phyloP scores from a whole-genome alignment of 2,888 invertebrate genomes.

The Sceliomorpha sp. region DNA sequence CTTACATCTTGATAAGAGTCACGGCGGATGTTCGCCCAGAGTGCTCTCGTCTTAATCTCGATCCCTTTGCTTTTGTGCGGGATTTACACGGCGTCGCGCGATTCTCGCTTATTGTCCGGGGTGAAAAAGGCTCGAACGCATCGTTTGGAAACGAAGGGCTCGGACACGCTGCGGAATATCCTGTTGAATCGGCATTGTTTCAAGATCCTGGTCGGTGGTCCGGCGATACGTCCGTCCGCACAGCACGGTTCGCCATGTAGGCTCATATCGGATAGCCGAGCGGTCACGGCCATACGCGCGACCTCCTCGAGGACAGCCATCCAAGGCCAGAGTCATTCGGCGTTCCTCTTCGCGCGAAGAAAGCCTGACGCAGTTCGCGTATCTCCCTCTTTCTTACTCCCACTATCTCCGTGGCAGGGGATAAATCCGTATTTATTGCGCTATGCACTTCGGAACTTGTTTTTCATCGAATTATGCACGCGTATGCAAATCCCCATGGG shows the following conservation, averaged over 20 bases:
- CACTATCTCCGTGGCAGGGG: constrained; percentile 20
- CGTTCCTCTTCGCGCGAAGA: constrained; percentile 5
- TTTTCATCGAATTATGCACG: constrained; percentile 25
- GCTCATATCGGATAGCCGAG: constrained; percentile 28
- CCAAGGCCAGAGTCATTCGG: constrained; percentile 31
- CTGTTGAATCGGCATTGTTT: constrained; percentile 23
- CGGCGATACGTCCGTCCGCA: constrained; percentile 9
- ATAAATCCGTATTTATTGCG: constrained; percentile 30
- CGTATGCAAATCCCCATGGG: constrained; percentile 22
- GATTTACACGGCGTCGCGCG: constrained; percentile 1
- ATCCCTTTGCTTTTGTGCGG: not conserved
- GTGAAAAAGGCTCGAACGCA: constrained; percentile 9
- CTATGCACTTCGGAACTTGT: constrained; percentile 27
- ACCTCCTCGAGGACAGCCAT: constrained; percentile 39
- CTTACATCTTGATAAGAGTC: constrained; percentile 12
- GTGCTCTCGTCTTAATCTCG: constrained; percentile 4
- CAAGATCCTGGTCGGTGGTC: constrained; percentile 28
- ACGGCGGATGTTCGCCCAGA: too few relatives aligned
- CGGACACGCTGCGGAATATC: not conserved
- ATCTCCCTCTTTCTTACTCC: constrained; percentile 9
- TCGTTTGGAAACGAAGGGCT: constrained; percentile 3
- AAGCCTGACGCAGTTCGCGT: too few relatives aligned
- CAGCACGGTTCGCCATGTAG: not conserved
- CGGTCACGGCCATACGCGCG: constrained; percentile 45
- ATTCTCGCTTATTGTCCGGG: constrained; percentile 6